A percentile compares a stretch with the other conserved stretches of the same genome.
These are phyloP conservation scores for Molanna angustata DNA, from an alignment of 2,888 invertebrate genomes.

Conservation along the genomic window DNA sequence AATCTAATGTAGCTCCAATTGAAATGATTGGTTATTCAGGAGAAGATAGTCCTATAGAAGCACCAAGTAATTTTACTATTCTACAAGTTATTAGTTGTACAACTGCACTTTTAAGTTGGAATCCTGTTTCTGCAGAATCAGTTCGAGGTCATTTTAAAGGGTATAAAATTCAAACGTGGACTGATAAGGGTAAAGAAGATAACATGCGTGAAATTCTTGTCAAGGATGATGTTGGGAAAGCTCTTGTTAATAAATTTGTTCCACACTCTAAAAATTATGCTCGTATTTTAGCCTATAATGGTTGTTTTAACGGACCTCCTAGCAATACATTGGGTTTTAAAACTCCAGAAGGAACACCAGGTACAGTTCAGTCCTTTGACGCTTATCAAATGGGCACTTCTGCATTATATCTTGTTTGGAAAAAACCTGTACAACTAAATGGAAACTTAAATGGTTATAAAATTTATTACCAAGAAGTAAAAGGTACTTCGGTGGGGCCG, in stretches of 20 bases:
- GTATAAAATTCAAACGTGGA: conserved; percentile 97
- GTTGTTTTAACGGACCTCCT: conserved; percentile 85
- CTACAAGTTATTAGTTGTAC: conserved; percentile 76
- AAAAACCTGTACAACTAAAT: conserved; percentile 86
- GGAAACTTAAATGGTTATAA: conserved; percentile 90
- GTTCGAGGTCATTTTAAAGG: conserved; percentile 92
- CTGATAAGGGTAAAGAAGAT: conserved; percentile 71
- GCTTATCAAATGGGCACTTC: conserved; percentile 86
- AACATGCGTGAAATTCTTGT: conserved; percentile 71
- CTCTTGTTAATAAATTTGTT: conserved; percentile 76
- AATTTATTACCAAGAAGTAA: conserved; percentile 82
- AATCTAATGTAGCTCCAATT: conserved; percentile 74
- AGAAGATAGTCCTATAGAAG: conserved; percentile 81
- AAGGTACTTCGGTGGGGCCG: conserved; percentile 59
- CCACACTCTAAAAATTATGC: conserved; percentile 87
- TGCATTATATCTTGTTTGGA: conserved; percentile 89
- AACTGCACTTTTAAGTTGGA: conserved; percentile 85
- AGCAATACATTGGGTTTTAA: conserved; percentile 81
- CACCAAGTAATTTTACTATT: conserved; percentile 81
- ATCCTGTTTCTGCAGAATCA: conserved; percentile 74
- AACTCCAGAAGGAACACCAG: conserved; percentile 90
- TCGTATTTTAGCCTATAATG: conserved; percentile 87
- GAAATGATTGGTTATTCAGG: conserved; percentile 90
- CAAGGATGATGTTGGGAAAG: conserved; percentile 65
- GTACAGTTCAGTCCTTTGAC: conserved; percentile 79